phyloP scores from a whole-genome alignment of 2,113 vertebrate genomes.

The Myodes glareolus region DNA sequence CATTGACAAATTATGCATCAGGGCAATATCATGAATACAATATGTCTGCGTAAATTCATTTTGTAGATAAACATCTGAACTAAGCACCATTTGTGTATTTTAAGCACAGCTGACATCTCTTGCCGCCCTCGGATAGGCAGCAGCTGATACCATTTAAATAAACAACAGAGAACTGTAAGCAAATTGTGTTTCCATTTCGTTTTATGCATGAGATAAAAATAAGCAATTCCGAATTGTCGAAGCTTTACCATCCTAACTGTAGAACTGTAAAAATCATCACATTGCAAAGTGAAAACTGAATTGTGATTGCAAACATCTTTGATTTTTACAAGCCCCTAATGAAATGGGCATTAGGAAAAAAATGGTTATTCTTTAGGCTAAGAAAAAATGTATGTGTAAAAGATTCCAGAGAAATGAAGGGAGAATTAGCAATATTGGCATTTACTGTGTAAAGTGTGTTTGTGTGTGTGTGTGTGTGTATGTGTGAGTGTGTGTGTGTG shows the following conservation, averaged over 20 bases:
- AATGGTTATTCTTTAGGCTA: not conserved
- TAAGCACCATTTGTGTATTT: not conserved
- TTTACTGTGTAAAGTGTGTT: not conserved
- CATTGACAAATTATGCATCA: not conserved
- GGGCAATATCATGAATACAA: not conserved
- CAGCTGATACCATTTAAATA: not conserved
- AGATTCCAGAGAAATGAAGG: not conserved
- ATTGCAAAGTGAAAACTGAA: not conserved
- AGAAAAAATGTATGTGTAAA: not conserved
- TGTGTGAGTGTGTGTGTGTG: not conserved
- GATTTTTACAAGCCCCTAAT: not conserved
- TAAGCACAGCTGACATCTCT: not conserved
- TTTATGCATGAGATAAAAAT: slow-evolving; percentile 14
- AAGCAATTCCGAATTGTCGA: slow-evolving; percentile 48
- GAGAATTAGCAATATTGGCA: not conserved
- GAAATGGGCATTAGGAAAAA: slow-evolving; percentile 2
- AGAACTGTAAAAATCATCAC: not conserved
- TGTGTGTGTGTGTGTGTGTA: not conserved
- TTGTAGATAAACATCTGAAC: not conserved
- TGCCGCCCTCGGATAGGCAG: not conserved
- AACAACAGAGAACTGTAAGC: not conserved
- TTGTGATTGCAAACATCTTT: not conserved
- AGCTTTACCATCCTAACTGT: not conserved
- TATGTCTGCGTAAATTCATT: not conserved
- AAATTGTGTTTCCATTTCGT: slow-evolving; percentile 20